Base-by-base conservation (phyloP, 2,888 invertebrate species). In the Ernsta delagoae region DNA sequence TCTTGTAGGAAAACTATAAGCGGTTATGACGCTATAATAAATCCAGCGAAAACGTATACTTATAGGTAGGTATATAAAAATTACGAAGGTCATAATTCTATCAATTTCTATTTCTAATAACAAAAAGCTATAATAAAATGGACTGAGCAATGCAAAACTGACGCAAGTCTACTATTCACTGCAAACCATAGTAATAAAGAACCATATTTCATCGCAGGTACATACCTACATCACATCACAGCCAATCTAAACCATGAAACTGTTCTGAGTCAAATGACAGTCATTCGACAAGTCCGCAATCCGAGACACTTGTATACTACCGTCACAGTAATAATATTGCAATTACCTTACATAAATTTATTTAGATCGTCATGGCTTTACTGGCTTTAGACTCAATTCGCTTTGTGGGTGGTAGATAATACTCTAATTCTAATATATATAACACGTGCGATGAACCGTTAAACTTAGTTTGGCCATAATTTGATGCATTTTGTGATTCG, bases 181-280 rank as follows among this genome's bases (percentile, higher is more conserved):
- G 75, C 73, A 70, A 45, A 43, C 71, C 61, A 59, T 74, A 76
- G 75, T 73, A 75, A 76, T 77, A 73, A 75, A 74, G 73, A 73
- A 75, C 76, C 76, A 77, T 75, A 75, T 77, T 48, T 71, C 71
- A 72, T 60, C 72, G 71, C 54, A 68, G n/a, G n/a, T n/a, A n/a
- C n/a, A n/a, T 24, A 24, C 3, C 24, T 24, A 24, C 1, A 24
- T 24, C 24, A 24, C 73, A 70, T 73, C 75, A 34, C 6, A 56
- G 57, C 64, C 71, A 75, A 74, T 76, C 75, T 72, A 75, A 77
- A 75, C 78, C 79, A 80, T 79, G 79, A 79, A 83, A 82, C 75
- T 56, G 73, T 74, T 73, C 71, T 12, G 63, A 72, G 70, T 70
- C 71, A 77, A 83, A 84, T 80, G 53, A 53, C 53, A 53, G 53